Evolutionary conservation across 2,888 invertebrate genomes (phyloP).

Genomic region (Anarsia innoxiella): DNA sequence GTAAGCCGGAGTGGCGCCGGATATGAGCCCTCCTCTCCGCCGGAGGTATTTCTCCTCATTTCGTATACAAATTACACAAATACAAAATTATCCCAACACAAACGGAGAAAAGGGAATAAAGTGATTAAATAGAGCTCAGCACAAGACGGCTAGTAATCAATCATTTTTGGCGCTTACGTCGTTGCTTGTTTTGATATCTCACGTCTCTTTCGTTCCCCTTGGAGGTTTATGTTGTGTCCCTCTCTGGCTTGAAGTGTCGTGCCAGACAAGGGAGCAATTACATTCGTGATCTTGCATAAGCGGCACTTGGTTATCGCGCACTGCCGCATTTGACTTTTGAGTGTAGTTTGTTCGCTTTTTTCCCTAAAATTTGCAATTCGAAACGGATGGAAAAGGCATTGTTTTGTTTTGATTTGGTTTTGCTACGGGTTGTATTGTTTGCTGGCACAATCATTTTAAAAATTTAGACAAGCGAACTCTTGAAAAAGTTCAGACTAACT

Average conservation of each 20-base stretch:
- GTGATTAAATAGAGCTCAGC: conserved; percentile 77
- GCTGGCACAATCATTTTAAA: too few species aligned
- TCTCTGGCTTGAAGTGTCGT: conserved; percentile 71
- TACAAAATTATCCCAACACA: conserved; percentile 73
- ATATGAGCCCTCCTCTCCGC: conserved; percentile 55
- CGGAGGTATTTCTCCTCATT: conserved; percentile 62
- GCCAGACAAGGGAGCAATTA: conserved; percentile 76
- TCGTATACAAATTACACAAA: conserved; percentile 73
- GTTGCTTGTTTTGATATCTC: conserved; percentile 49
- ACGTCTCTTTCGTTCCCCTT: conserved; percentile 42
- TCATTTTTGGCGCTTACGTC: conserved; percentile 73
- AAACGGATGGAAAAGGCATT: conserved; percentile 52
- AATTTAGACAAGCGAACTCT: too few species aligned
- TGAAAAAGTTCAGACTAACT: too few species aligned
- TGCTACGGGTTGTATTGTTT: too few species aligned
- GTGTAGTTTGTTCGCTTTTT: conserved; percentile 66
- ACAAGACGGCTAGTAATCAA: conserved; percentile 74
- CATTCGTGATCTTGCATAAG: conserved; percentile 77
- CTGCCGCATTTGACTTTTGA: conserved; percentile 70
- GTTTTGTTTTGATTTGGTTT: conserved; percentile 17
- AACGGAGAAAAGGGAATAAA: conserved; percentile 76
- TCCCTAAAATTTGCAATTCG: conserved; percentile 70
- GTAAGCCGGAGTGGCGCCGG: conserved; percentile 50
- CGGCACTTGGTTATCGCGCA: conserved; percentile 72
- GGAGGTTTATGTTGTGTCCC: conserved; percentile 38